Conservation (phyloP, 2,888 invertebrate genomes). For the Amorpha juglandis region DNA sequence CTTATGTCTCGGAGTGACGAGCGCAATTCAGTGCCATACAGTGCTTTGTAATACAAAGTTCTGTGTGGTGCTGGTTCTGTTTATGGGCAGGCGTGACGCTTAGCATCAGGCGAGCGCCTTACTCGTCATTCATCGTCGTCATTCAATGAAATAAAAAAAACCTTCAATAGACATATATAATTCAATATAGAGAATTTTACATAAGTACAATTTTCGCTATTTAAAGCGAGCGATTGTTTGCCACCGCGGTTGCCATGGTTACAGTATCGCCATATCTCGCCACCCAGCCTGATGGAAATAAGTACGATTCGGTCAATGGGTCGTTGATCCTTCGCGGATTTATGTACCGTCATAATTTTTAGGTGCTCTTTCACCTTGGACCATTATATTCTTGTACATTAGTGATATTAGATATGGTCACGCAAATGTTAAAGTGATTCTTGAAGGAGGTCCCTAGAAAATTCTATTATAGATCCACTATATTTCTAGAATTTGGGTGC, state of each 20-base stretch:
- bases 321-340: constrained; percentile 64
- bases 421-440: not conserved
- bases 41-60: too few relatives aligned
- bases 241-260: constrained; percentile 61
- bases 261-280: constrained; percentile 74
- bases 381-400: constrained; percentile 23
- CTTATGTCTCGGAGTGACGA: too few relatives aligned
- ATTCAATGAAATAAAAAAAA: too few relatives aligned
- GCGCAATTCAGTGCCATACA: too few relatives aligned
- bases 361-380: constrained; percentile 26
- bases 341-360: constrained; percentile 39
- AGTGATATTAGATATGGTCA: not conserved
- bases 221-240: constrained; percentile 51
- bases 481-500: too few relatives aligned
- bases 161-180: too few relatives aligned
- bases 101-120: too few relatives aligned
- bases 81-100: too few relatives aligned
- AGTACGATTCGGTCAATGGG: constrained; percentile 63
- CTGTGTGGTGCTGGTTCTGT: too few relatives aligned
- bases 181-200: constrained; percentile 4
- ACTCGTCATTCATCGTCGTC: too few relatives aligned
- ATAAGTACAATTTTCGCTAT: constrained; percentile 5
- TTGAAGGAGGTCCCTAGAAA: too few relatives aligned
- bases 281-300: constrained; percentile 49
- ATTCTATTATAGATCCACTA: too few relatives aligned